Evolutionary conservation across 2,888 invertebrate species (phyloP), one percentile per base, ranked within the genome.

Genomic region (Amblyteles armatorius): DNA sequence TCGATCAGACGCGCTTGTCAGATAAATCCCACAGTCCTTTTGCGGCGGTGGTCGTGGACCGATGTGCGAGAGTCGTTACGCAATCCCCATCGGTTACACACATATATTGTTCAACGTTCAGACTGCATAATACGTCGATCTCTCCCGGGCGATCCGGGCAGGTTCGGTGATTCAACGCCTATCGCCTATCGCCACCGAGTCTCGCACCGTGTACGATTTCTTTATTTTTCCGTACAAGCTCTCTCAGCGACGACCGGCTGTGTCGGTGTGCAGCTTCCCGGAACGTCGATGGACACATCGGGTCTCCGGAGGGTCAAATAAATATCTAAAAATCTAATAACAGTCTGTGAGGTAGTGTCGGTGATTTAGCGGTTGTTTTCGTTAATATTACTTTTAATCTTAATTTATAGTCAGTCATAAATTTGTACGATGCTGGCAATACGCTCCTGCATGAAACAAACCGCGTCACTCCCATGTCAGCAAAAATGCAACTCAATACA

Each of bases 31-130:
- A 79, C 65, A 55, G 74, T 48, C 29, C 60, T 60, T 29, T 82
- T 76, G 67, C 52, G 60, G 60, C 29, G 55, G 76, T 44, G 13
- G 3, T 44, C 44, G 44, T 13, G 44, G 13, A 44, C 79, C 26
- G 26, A 79, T 71, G 79, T 80, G 80, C 73, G 73, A 80, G 55
- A 82, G 80, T 79, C 55, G 72, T 85, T 79, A 68, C 80, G 79
- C 82, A 85, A 82, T 80, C n/a, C 16, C 29, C 13, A 40, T 72
- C 73, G 33, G 57, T 68, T 67, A 67, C 67, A 72, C 48, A 63
- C 57, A 63, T 76, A 72, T 76, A 69, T 69, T 79, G 72, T 52
- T 67, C 26, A 40, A 7, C 48, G n/a, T 72, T 26, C 82, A 71
- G 52, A 74, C 67, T 79, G 44, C 44, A 29, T n/a, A 36, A 79